Base-by-base conservation (phyloP, 2,888 invertebrate genomes). In the Hermaeophaga mercurialis region DNA sequence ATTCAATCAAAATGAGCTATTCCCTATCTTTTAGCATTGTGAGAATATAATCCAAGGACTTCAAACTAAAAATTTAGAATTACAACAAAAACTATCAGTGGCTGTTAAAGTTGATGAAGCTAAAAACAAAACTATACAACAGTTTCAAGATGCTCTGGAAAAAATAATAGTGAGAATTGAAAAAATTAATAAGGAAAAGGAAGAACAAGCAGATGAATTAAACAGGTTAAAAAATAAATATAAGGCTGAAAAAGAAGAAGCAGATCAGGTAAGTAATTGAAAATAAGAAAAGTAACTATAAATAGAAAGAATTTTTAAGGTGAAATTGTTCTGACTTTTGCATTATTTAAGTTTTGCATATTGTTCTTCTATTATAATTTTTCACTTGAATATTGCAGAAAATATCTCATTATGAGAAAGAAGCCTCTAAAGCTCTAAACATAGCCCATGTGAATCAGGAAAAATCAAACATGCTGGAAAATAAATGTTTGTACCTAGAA, bases 41-140 rank as follows among this genome's bases (percentile, higher is more conserved):
- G 92, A 92, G 76, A 82, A 85, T 56, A 80, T 88, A 66, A 90
- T 92, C 46, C 86, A 88, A 68, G 83, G 87, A 46, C 76, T 91
- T 1, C 91, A 92, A 72, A 83, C 83, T 64, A 85, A 86, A 63
- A 76, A 88, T 45, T 76, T 91, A 18, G 90, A 91, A 64, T 85
- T 89, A 65, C 89, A 91, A 72, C 89, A 92, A 72, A 87, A 87
- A 66, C 73, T 92, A 19, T 88, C 91, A 0, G 90, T 91, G 0
- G 91, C 91, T 0, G 74, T 91, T 3, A 84, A 86, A 73, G 87
- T 91, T 0, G 91, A 92, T 73, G 83, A 85, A 52, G 82, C 86
- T 0, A 92, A 92, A 71, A 91, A 91, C 67, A 76, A 80, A 0
- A 85, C 88, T 0, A 84, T 92, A 50, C 70, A 78, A 2, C 85